Base-by-base conservation (phyloP, 2,888 invertebrate species). In the Onthophagus sagittarius region DNA sequence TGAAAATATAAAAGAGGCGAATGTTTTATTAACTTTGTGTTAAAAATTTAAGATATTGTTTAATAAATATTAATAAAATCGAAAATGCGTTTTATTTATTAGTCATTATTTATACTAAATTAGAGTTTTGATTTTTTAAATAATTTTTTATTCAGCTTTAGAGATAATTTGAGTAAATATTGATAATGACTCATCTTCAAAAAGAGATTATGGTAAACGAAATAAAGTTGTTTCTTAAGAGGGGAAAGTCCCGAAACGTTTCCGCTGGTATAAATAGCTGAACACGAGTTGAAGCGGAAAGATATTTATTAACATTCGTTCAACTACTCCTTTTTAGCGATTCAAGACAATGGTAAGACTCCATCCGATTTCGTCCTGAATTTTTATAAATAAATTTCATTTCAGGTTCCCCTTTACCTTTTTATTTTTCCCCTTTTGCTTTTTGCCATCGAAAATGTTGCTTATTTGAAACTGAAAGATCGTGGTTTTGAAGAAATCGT, bases 1-100 rank as follows among this genome's bases (percentile, higher is more conserved):
- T 0, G 88, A 89, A 13, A 87, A 88, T 74, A 86, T 92, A 6
- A 86, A 89, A 14, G 89, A 90, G 78, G 91, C 90, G 0, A 88
- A 87, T 2, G 82, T 88, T 69, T 82, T 92, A 39, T 82, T 91
- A 53, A 82, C 86, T 13, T 79, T 93, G 0, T 89, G 88, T 79
- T 87, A 88, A 74, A 86, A 82, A 11, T 9, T 11, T 53, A 23
- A 23, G 23, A 23, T 23, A 23, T 23, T 23, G 23, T 23, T 23
- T 23, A 23, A 23, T 23, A 23, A 23, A 23, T 23, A 23, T 23
- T 23, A 23, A 23, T 23, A 23, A 23, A 23, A 23, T 23, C 7
- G 3, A 23, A 23, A 23, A 23, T 2, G 23, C 23, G 1, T 23
- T 23, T 23, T 23, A 23, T 23, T 23, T 23, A 3, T 33, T 5